Base-by-base conservation (phyloP, 1,140 invertebrate genomes). In the Cotesia glomerata region DNA sequence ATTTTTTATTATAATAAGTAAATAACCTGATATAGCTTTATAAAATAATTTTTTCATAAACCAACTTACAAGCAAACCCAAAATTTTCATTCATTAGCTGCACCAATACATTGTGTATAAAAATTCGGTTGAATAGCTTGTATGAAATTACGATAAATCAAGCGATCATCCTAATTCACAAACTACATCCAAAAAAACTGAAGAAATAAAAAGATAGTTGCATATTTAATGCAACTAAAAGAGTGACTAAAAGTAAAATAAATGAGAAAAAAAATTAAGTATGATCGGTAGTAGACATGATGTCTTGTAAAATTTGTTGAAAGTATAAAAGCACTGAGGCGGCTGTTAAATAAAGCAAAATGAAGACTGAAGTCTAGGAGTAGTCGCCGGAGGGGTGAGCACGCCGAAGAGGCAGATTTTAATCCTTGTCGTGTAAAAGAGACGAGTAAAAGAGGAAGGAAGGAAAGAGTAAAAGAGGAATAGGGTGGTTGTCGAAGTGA, bases 401-500 rank as follows among this genome's bases (percentile, higher is more conserved):
- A 65, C 18, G 8, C 56, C 18, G 56, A 77, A 72, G 78, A 84
- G 81, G 81, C 83, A 85, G 83, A 87, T 85, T 87, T 87, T 87
- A 87, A 87, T 87, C 86, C 86, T 84, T 85, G 82, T 84, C 83
- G 81, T 82, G 69, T 45, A 71, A 58, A 66, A 59, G 72, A 62
- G 72, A 67, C 52, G 61, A 67, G 81, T 74, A 58, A 64, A 74
- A 45, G 77, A 72, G 78, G 79, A 79, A 74, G 77, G 32, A 64
- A 78, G 76, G 79, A 82, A 39, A 56, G 49, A 70, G 59, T 70
- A 52, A 65, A 61, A 54, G 65, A 70, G 45, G 79, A 73, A 39
- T 59, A 39, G 78, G 71, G 78, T 78, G 79, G 73, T 78, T 73
- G 81, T 71, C 85, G 83, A 86, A 87, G 85, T 86, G 86, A 86